A percentile compares a stretch with the other conserved stretches of the same genome.
phyloP scores from a whole-genome alignment of 2,888 invertebrate genomes.

The Pammene aurita region DNA sequence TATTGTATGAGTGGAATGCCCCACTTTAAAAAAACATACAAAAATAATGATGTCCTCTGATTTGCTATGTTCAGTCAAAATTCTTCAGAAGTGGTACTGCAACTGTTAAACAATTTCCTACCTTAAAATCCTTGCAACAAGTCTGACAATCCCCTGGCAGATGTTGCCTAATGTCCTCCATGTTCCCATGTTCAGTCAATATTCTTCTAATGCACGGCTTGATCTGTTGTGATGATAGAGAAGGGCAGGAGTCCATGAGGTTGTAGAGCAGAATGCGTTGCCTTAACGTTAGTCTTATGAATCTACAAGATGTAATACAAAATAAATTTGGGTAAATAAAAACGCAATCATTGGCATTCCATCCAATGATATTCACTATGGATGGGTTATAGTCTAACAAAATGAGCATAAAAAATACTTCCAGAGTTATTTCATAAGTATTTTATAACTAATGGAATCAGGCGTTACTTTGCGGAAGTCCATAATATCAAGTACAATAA shows the following conservation, averaged over 20 bases:
- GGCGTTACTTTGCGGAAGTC: no score
- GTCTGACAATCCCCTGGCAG: constrained; percentile 55
- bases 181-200: constrained; percentile 68
- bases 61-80: constrained; percentile 70
- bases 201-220: constrained; percentile 70
- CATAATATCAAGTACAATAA: no score
- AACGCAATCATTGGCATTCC: no score
- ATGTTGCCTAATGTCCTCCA: constrained; percentile 55
- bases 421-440: no score
- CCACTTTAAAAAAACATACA: no score
- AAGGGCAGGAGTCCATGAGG: constrained; percentile 63
- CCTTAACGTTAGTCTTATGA: constrained; percentile 65
- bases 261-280: constrained; percentile 73
- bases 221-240: constrained; percentile 63
- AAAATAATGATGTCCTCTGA: constrained; percentile 60
- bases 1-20: no score
- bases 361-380: no score
- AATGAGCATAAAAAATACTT: no score
- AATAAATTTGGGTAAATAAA: no score
- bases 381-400: no score
- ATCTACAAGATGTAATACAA: constrained; percentile 53
- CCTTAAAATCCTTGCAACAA: constrained; percentile 61
- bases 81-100: constrained; percentile 50
- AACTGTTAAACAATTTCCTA: not conserved
- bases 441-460: no score